Evolutionary conservation across 2,888 invertebrate species (phyloP).

Genomic region (Dynastes grantii): DNA sequence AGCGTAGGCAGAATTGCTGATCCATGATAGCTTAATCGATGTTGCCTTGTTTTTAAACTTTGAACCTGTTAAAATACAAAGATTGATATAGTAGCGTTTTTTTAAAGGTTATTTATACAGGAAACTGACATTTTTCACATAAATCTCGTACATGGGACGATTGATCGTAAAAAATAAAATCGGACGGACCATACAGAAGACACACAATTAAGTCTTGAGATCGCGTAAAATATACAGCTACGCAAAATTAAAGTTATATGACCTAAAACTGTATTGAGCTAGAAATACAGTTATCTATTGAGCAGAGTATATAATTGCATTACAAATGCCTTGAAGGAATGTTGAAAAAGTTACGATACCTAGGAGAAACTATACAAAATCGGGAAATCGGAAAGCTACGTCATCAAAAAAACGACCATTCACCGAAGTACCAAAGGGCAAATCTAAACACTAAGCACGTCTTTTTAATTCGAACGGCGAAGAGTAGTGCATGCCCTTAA

Average conservation of each 20-base stretch:
- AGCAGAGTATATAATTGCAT: slow-evolving; percentile 52
- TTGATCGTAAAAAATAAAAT: slow-evolving; percentile 24
- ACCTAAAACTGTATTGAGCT: slow-evolving; percentile 71
- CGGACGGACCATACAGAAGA: neutral
- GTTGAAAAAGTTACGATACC: slow-evolving; percentile 18
- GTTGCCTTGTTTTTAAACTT: slow-evolving; percentile 33
- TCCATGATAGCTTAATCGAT: slow-evolving; percentile 62
- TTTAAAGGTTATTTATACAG: slow-evolving; percentile 26
- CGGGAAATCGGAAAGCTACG: slow-evolving; percentile 50
- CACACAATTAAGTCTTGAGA: slow-evolving; percentile 43
- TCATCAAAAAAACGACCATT: slow-evolving; percentile 52
- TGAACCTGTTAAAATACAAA: slow-evolving; percentile 50
- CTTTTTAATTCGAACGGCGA: too few relatives aligned
- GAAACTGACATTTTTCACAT: slow-evolving; percentile 36
- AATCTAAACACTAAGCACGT: slow-evolving; percentile 35
- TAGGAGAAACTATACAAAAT: slow-evolving; percentile 38
- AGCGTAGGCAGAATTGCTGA: slow-evolving; percentile 94
- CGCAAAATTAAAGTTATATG: slow-evolving; percentile 68
- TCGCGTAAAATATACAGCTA: slow-evolving; percentile 57
- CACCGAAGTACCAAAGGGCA: slow-evolving; percentile 54
- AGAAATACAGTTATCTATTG: slow-evolving; percentile 69
- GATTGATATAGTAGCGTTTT: slow-evolving; percentile 16
- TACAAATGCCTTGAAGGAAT: slow-evolving; percentile 52
- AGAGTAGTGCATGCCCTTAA: slow-evolving; percentile 53
- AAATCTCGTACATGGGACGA: neutral